Evolutionary conservation across 1,140 invertebrate species (phyloP).

Genomic region (Elymnias hypermnestra): DNA sequence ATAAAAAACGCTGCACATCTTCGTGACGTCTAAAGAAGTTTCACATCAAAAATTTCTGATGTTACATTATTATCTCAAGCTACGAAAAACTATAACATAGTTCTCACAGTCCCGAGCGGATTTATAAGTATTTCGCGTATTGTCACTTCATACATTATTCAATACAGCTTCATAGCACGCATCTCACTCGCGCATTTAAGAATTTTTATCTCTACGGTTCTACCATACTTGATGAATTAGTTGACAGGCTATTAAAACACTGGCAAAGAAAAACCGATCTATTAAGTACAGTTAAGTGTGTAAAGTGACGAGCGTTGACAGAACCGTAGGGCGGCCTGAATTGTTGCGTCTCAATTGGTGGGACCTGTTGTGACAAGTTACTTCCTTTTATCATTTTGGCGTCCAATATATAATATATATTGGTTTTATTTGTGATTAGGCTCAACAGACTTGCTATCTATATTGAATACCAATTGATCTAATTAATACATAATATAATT

Average conservation of each 20-base stretch:
- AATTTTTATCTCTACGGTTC: neutral
- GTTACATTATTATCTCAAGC: no score
- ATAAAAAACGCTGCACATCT: no score
- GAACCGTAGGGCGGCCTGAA: constrained; percentile 28
- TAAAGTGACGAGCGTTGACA: constrained; percentile 26
- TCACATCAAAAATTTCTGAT: no score
- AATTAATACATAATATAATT: no score
- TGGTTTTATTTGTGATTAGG: no score
- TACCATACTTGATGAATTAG: neutral
- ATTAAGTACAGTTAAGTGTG: constrained; percentile 31
- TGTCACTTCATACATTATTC: constrained; percentile 30
- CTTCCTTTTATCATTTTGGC: no score
- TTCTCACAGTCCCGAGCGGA: constrained; percentile 12
- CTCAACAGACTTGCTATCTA: no score
- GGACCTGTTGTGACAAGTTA: constrained; percentile 9
- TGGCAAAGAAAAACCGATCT: constrained; percentile 14
- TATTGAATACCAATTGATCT: no score
- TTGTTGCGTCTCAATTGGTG: constrained; percentile 23
- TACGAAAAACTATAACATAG: constrained; percentile 13
- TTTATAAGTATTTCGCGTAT: constrained; percentile 24
- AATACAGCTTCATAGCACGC: constrained; percentile 17
- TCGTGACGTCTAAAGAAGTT: no score
- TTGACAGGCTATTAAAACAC: neutral
- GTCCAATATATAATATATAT: no score
- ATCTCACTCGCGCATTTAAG: constrained; percentile 14